A percentile compares a stretch with the other conserved stretches of the same genome.
These are phyloP conservation scores for Pentamera pediparva DNA, from an alignment of 53 echinoderm and acorn worm species.

Conservation along the genomic window DNA sequence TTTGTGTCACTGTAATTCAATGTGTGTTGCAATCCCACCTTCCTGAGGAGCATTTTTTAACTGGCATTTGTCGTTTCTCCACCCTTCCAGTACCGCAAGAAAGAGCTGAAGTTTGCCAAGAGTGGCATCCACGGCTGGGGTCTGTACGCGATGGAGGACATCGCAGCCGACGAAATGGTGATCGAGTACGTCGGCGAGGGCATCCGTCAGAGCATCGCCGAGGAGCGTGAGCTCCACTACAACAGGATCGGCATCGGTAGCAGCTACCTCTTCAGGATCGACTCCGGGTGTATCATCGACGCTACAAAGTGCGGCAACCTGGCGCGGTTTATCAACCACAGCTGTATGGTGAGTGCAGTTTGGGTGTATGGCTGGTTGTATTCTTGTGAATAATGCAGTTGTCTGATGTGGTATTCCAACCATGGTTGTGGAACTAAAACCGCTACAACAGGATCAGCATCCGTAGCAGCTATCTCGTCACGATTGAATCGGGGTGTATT, in stretches of 20 bases:
- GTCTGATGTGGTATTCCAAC: neutral
- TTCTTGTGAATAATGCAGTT: neutral
- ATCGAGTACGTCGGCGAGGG: constrained; percentile 95
- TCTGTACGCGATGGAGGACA: constrained; percentile 96
- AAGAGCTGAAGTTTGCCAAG: constrained; percentile 95
- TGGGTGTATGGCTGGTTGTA: neutral
- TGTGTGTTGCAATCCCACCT: too few species aligned
- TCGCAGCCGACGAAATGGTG: constrained; percentile 97
- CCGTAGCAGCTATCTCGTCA: constrained; percentile 92
- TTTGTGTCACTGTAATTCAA: too few species aligned
- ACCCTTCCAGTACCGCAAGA: constrained; percentile 86
- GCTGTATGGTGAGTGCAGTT: constrained; percentile 76
- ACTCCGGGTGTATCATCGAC: constrained; percentile 80
- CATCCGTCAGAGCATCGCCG: constrained; percentile 90
- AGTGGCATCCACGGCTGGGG: constrained; percentile 99
- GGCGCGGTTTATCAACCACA: constrained; percentile 96
- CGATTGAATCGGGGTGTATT: constrained; percentile 65
- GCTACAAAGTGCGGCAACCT: constrained; percentile 94
- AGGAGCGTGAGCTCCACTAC: constrained; percentile 76
- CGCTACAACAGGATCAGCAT: constrained; percentile 85
- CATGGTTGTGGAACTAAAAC: too few species aligned
- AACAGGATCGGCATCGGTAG: constrained; percentile 90
- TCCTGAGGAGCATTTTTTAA: neutral
- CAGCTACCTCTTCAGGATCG: constrained; percentile 94
- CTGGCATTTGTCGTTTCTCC: neutral